phyloP scores from a whole-genome alignment of 1,140 invertebrate genomes.

The Laodelphax striatellus region DNA sequence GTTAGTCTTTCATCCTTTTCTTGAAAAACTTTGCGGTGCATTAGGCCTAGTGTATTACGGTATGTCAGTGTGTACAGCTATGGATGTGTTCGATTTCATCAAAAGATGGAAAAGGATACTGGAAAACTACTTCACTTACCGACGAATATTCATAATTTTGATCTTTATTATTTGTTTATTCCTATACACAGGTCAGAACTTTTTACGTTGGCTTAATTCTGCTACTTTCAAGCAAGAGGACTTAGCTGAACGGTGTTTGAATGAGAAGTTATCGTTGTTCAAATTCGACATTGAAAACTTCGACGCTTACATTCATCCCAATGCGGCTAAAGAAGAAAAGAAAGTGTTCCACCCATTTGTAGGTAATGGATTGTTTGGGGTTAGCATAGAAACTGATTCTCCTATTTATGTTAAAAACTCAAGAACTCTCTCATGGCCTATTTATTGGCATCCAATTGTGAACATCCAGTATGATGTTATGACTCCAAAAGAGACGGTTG shows the following conservation, averaged over 20 bases:
- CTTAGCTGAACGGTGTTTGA: conserved; percentile 48
- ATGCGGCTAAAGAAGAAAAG: conserved; percentile 40
- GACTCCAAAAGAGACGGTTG: conserved; percentile 39
- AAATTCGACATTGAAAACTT: conserved; percentile 44
- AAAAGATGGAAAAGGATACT: conserved; percentile 9
- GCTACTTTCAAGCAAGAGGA: conserved; percentile 29
- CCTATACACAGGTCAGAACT: background rate
- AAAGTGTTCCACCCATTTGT: conserved; percentile 58
- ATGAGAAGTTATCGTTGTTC: conserved; percentile 46
- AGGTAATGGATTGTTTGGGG: conserved; percentile 64
- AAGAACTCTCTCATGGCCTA: conserved; percentile 53
- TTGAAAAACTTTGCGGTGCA: background rate
- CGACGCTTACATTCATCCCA: conserved; percentile 54
- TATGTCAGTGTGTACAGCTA: background rate
- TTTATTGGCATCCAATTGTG: conserved; percentile 64
- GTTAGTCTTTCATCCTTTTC: background rate
- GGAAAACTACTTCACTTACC: conserved; percentile 14
- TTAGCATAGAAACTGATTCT: conserved; percentile 48
- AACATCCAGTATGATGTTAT: conserved; percentile 37
- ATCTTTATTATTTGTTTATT: background rate
- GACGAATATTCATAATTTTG: background rate
- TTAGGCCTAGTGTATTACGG: background rate
- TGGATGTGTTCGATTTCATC: conserved; percentile 8
- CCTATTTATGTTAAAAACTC: conserved; percentile 56
- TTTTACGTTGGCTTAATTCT: conserved; percentile 7